Evolutionary conservation across 2,888 invertebrate genomes (phyloP), one percentile per base, ranked within the genome.

Genomic region (Pomacea canaliculata): DNA sequence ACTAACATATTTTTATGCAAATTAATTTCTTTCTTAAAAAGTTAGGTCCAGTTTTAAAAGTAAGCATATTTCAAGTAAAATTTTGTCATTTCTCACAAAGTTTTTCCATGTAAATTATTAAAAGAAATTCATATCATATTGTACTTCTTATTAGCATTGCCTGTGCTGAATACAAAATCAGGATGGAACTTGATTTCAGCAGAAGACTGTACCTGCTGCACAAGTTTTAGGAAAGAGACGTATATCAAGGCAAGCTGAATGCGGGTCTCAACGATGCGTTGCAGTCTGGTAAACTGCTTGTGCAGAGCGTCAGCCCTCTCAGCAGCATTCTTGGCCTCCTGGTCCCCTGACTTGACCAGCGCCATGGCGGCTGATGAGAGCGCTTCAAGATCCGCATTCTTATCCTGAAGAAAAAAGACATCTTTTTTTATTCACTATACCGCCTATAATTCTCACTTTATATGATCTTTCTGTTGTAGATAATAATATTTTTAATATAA

Each of bases 221-320:
- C 94, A 80, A 93, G 93, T 85, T 93, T 93, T 84, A 95, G 94
- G 91, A 95, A 95, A 82, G 94, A 93, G 66, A 94, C 93, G 85
- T 95, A 95, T 80, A 94, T 90, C 66, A 93, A 93, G 23, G 94
- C 93, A 27, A 95, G 91, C 80, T 94, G 93, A 78, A 95, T 93
- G 76, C 96, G 87, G 78, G 85, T 84, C 79, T 91, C 90, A 8
- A 91, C 86, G 65, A 86, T 83, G 67, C 82, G 83, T 76, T 88
- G 88, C 59, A 91, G 82, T 48, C 86, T 82, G 60, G 93, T 77
- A 86, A 91, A 91, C 76, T 89, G 87, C 77, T 87, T 84, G 63
- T 86, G 85, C 71, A 92, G 84, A 37, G 85, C 83, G 73, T 88
- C 87, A 48, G 89, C 89, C 83, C 88, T 89, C 79, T 90, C 87